A percentile compares a stretch with the other conserved stretches of the same genome.
Evolutionary conservation across 2,888 invertebrate species (phyloP).

Genomic region (Diploptera punctata): DNA sequence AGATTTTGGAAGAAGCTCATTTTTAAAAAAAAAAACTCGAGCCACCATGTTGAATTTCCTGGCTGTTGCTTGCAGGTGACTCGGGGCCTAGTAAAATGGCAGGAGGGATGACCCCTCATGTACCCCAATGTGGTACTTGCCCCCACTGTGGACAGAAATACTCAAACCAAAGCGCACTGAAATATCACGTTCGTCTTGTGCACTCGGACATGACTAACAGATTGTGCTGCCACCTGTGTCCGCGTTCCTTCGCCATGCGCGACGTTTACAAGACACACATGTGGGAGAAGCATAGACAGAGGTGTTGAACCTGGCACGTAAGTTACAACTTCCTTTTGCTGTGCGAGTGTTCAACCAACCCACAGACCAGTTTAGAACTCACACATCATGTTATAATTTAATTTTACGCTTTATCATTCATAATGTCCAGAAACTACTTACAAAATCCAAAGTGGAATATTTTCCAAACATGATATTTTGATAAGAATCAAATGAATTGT

Average conservation of each 20-base stretch:
- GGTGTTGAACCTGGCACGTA: conserved; percentile 32
- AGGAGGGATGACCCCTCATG: conserved; percentile 51
- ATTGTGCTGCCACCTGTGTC: conserved; percentile 72
- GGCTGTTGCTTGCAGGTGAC: conserved; percentile 26
- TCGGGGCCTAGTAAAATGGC: conserved; percentile 15
- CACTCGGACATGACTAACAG: conserved; percentile 72
- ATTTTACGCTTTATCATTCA: too few relatives aligned
- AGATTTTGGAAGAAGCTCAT: too few relatives aligned
- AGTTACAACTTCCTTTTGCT: neutral
- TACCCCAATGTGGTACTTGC: conserved; percentile 65
- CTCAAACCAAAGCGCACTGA: conserved; percentile 72
- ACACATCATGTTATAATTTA: too few relatives aligned
- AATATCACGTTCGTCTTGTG: conserved; percentile 71
- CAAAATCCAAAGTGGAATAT: too few relatives aligned
- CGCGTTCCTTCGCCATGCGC: conserved; percentile 70
- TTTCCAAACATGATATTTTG: too few relatives aligned
- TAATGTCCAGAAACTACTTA: too few relatives aligned
- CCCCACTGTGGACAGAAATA: conserved; percentile 73
- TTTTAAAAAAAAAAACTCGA: too few relatives aligned
- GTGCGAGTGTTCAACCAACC: neutral
- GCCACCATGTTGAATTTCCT: neutral
- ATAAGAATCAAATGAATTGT: too few relatives aligned
- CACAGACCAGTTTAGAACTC: too few relatives aligned
- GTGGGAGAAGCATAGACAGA: conserved; percentile 64
- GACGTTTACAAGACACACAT: conserved; percentile 74